Evolutionary conservation across 2,888 invertebrate genomes (phyloP).

Genomic region (Mythimna lalbum): DNA sequence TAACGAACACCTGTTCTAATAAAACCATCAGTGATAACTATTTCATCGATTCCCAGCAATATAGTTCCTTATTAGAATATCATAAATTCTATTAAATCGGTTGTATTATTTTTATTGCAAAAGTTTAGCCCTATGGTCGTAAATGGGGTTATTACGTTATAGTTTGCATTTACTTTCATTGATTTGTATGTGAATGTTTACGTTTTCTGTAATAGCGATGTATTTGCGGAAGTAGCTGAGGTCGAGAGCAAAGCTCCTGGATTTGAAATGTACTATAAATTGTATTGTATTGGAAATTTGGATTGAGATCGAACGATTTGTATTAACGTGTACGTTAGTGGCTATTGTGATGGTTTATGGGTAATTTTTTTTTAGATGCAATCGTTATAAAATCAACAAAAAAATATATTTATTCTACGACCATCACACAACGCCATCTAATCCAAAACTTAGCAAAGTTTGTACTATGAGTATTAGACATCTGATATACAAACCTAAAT

Average conservation of each 20-base stretch:
- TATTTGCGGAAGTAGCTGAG: conserved; percentile 49
- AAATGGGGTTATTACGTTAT: conserved; percentile 36
- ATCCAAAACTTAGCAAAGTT: too few relatives aligned
- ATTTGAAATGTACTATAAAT: conserved; percentile 36
- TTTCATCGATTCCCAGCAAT: conserved; percentile 3
- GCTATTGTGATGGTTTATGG: conserved; percentile 39
- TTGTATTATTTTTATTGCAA: conserved; percentile 48
- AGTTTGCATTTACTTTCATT: conserved; percentile 46
- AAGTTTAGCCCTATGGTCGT: conserved; percentile 30
- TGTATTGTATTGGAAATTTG: conserved; percentile 33
- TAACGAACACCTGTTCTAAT: conserved; percentile 1
- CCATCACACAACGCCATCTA: too few relatives aligned
- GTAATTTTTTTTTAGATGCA: conserved; percentile 8
- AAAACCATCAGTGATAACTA: conserved; percentile 25
- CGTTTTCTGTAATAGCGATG: conserved; percentile 36
- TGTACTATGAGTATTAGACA: too few relatives aligned
- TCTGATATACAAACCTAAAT: too few relatives aligned
- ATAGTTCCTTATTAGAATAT: conserved; percentile 41
- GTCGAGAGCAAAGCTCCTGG: conserved; percentile 13
- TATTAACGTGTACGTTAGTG: conserved; percentile 9
- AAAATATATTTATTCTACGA: too few relatives aligned
- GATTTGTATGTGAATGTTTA: conserved; percentile 58
- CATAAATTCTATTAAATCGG: conserved; percentile 29
- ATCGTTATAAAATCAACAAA: background rate
- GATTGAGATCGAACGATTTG: conserved; percentile 39